Base-by-base conservation (phyloP, 53 echinoderm and acorn worm genomes). In the Paracentrotus lividus region DNA sequence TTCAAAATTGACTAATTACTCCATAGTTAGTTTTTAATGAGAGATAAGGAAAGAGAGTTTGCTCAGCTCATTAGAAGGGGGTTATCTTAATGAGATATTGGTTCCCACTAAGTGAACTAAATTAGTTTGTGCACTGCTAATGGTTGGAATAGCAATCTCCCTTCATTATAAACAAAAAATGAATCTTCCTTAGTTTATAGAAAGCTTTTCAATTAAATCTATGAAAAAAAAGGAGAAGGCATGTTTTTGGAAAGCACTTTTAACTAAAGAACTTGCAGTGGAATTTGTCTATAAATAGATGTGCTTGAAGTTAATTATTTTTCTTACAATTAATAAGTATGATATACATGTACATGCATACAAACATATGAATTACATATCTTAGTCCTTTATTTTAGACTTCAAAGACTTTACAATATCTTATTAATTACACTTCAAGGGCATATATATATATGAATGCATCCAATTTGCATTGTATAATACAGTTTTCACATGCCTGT, bases 1-100 rank as follows among this genome's bases (percentile, higher is more conserved):
- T 89, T 61, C 89, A 89, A 61, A 89, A 60, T 61, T 89, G 64
- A 61, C 89, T 89, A 89, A 89, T 89, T 89, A 89, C 59, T 64
- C 89, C 64, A 42, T 89, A 58, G 89, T 61, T 56, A 89, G 89
- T 23, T 44, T 61, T 61, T 89, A 64, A 89, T 61, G 43, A 89
- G 86, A 86, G 86, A 55, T 26, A 86, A 56, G 86, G 16, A 26
- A 8, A 32, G 86, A 85, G 85, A 85, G 85, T 49, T 51, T 26
- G 49, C 15, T 85, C 20, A 32, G 49, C 29, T 85, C 81, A 7
- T 26, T 10, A 81, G 47, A 81, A 81, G 81, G 26, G 49, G 2
- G 14, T 81, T 45, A 81, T 81, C 47, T 47, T 81, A 81, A 81
- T 81, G 47, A 81, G 47, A 44, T 81, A 81, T 47, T 45, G 81